These are phyloP conservation scores for Acanthosepion pharaonis DNA, from an alignment of 2,888 invertebrate species.

Conservation along the genomic window DNA sequence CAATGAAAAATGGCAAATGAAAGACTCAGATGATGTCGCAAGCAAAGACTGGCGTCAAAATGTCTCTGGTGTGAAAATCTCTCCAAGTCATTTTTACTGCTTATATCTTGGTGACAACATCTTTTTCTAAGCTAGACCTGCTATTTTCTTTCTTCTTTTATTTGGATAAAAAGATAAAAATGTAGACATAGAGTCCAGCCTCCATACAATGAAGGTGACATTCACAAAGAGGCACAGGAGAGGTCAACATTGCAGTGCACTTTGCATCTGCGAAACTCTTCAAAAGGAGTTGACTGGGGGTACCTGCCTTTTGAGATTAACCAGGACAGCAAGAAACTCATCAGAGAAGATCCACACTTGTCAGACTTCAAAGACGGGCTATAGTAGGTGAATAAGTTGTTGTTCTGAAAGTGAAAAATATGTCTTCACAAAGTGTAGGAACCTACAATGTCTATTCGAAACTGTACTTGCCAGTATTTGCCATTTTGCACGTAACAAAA, in stretches of 20 bases:
- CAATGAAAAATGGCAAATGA: neutral
- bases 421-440: neutral
- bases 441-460: neutral
- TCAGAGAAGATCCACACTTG: neutral
- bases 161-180: neutral
- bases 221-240: neutral
- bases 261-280: neutral
- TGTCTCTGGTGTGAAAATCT: slow-evolving; percentile 8
- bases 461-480: neutral
- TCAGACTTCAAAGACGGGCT: neutral
- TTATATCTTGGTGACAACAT: neutral
- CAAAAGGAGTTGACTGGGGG: neutral
- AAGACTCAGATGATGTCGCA: neutral
- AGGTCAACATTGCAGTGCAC: neutral
- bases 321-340: neutral
- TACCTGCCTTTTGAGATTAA: neutral
- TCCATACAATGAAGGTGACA: slow-evolving; percentile 20
- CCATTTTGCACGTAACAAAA: neutral
- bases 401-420: neutral
- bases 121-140: neutral
- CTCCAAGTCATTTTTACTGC: neutral
- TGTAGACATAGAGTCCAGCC: neutral
- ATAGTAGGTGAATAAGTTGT: neutral
- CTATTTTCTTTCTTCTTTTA: neutral
- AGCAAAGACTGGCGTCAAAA: neutral